Conservation (phyloP, 2,888 invertebrate genomes). For the Plusia festucae region DNA sequence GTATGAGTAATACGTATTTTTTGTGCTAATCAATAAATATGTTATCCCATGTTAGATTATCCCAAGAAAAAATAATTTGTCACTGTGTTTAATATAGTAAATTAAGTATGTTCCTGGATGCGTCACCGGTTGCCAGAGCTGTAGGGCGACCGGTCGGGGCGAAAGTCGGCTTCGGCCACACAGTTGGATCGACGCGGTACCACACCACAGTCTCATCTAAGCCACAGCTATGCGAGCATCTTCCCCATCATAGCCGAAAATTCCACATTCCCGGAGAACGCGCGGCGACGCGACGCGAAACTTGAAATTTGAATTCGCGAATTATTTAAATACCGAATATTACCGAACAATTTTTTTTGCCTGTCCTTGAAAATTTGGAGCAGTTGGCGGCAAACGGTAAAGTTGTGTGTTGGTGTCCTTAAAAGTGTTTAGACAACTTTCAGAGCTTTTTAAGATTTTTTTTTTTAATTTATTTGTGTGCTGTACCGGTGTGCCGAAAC, state of each 20-base stretch:
- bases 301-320: slow-evolving; percentile 70
- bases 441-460: slow-evolving; percentile 79
- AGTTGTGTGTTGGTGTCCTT: slow-evolving; percentile 83
- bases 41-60: slow-evolving; percentile 28
- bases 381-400: slow-evolving; percentile 87
- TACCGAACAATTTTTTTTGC: slow-evolving; percentile 66
- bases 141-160: slow-evolving; percentile 89
- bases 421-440: slow-evolving; percentile 81
- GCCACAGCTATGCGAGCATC: slow-evolving; percentile 89
- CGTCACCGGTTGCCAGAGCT: slow-evolving; percentile 83
- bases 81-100: slow-evolving; percentile 76
- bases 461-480: slow-evolving; percentile 77
- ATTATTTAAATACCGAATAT: slow-evolving; percentile 63
- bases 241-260: slow-evolving; percentile 87
- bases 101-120: slow-evolving; percentile 85
- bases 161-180: slow-evolving; percentile 86
- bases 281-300: slow-evolving; percentile 82
- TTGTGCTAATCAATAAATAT: background rate
- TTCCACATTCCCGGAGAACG: slow-evolving; percentile 78
- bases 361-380: slow-evolving; percentile 73
- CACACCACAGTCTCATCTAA: slow-evolving; percentile 88
- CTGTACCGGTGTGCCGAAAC: slow-evolving; percentile 79
- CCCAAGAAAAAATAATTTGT: slow-evolving; percentile 66
- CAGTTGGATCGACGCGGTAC: slow-evolving; percentile 82
- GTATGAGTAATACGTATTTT: background rate